These are phyloP conservation scores for Catharus ustulatus DNA, from an alignment of 2,797 vertebrate species.

Conservation along the genomic window DNA sequence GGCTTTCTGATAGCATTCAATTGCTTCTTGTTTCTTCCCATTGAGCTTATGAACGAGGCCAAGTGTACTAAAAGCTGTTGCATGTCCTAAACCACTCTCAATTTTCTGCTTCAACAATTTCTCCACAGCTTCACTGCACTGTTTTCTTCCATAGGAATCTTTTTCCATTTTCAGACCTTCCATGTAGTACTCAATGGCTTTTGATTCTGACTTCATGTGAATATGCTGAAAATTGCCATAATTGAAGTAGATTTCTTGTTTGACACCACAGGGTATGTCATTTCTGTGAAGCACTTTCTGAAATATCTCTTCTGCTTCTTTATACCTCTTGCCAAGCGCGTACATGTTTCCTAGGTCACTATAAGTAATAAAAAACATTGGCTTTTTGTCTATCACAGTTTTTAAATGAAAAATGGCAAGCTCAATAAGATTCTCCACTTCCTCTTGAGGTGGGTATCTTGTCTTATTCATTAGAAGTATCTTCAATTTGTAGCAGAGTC, in stretches of 20 bases:
- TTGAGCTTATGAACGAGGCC: conserved; percentile 70
- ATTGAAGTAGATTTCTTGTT: conserved; percentile 27
- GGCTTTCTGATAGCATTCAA: conserved; percentile 76
- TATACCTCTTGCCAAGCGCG: not conserved
- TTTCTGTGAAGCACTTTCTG: conserved; percentile 46
- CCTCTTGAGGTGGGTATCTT: not conserved
- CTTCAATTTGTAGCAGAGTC: conserved; percentile 73
- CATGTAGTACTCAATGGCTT: conserved; percentile 74
- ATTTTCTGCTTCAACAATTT: conserved; percentile 58
- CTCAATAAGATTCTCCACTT: conserved; percentile 38
- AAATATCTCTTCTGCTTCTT: conserved; percentile 74
- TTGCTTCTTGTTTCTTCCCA: conserved; percentile 67
- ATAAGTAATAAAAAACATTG: conserved; percentile 61
- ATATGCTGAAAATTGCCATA: conserved; percentile 73
- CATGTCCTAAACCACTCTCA: not conserved
- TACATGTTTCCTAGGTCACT: conserved; percentile 71
- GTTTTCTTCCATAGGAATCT: not conserved
- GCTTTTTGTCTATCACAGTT: conserved; percentile 6
- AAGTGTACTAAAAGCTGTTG: conserved; percentile 68
- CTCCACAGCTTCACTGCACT: conserved; percentile 13
- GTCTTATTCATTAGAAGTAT: not conserved
- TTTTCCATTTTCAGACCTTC: conserved; percentile 67
- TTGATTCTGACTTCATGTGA: conserved; percentile 41
- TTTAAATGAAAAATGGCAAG: conserved; percentile 74
- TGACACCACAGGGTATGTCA: not conserved